Evolutionary conservation across 2,888 invertebrate species (phyloP).

Genomic region (Ornithoptera priamus): DNA sequence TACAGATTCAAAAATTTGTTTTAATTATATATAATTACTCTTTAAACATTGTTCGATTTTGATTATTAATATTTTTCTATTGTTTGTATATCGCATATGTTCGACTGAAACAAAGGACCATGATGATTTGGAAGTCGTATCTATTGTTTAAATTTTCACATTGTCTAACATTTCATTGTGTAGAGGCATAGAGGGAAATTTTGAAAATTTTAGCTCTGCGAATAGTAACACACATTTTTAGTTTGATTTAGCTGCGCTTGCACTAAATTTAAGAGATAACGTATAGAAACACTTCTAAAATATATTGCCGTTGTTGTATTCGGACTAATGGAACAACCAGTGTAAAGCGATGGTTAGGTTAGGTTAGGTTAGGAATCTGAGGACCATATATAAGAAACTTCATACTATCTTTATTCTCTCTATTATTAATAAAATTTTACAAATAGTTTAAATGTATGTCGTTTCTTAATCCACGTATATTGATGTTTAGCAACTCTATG

Average conservation of each 20-base stretch:
- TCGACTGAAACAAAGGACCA: constrained; percentile 16
- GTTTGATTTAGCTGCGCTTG: neutral
- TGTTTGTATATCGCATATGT: constrained; percentile 9
- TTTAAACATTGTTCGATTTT: too few species aligned
- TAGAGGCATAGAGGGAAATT: constrained; percentile 9
- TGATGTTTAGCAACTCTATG: too few species aligned
- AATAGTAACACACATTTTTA: neutral
- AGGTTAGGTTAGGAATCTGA: neutral
- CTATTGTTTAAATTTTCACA: constrained; percentile 21
- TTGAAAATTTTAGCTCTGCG: neutral
- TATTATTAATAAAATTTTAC: neutral
- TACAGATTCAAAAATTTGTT: too few species aligned
- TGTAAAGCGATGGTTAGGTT: neutral
- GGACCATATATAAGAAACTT: neutral
- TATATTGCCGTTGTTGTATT: neutral
- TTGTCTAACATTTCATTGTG: constrained; percentile 18
- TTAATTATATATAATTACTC: too few species aligned
- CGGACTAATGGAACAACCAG: neutral
- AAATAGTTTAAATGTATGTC: neutral
- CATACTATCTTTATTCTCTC: neutral
- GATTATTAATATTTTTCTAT: too few species aligned
- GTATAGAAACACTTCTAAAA: neutral
- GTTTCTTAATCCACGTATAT: too few species aligned
- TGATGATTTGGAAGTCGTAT: constrained; percentile 11
- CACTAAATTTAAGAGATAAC: neutral